Conservation (phyloP, 2,888 invertebrate species). For the Stenotaenia linearis region DNA sequence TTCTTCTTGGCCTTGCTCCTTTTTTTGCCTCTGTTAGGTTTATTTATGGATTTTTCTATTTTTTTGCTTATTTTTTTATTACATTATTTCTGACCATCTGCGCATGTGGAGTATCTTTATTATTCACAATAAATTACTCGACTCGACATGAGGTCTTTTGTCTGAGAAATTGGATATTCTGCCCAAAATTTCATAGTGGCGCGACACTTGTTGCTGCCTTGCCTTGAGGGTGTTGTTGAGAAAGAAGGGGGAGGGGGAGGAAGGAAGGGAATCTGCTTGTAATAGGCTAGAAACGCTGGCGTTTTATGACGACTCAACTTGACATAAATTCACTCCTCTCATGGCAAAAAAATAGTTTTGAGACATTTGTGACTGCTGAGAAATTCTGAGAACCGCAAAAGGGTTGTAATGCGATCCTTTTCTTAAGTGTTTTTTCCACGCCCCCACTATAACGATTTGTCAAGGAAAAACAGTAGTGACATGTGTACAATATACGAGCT, state of each 20-base stretch:
- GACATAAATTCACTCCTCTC: constrained; percentile 23
- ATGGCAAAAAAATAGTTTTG: neutral
- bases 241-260: neutral
- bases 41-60: constrained; percentile 1
- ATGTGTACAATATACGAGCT: constrained; percentile 12
- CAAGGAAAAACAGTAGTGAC: constrained; percentile 26
- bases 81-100: constrained; percentile 2
- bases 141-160: constrained; percentile 21
- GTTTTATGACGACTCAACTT: constrained; percentile 24
- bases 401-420: constrained; percentile 13
- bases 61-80: neutral
- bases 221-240: neutral
- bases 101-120: constrained; percentile 17
- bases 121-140: constrained; percentile 10
- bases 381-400: constrained; percentile 17
- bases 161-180: constrained; percentile 23
- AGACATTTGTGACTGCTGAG: constrained; percentile 8
- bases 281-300: constrained; percentile 16
- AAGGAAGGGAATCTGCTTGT: neutral
- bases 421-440: constrained; percentile 10
- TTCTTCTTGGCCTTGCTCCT: constrained; percentile 7
- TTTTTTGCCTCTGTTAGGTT: constrained; percentile 7
- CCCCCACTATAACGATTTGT: neutral
- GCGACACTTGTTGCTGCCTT: constrained; percentile 19
- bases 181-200: neutral